Evolutionary conservation across 2,113 vertebrate genomes (phyloP), one percentile per base, ranked within the genome.

Genomic region (Motacilla alba): DNA sequence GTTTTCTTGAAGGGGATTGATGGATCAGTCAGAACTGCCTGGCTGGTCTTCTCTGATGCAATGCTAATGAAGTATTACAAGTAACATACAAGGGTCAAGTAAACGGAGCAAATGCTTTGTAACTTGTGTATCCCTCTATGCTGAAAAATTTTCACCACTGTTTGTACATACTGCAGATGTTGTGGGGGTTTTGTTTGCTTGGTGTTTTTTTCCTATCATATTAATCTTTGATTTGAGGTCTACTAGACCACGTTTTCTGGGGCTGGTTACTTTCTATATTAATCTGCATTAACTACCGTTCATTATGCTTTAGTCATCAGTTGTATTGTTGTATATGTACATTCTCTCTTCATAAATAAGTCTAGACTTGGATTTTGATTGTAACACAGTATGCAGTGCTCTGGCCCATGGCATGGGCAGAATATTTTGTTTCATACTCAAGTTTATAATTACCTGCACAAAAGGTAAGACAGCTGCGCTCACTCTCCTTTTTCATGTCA

Each of bases 51-150:
- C 49, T 60, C 44, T 89, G 49, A 87, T 15, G 11, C 46, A 93
- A 72, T 30, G 26, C 37, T 81, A 89, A 60, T 39, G 7, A 95
- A 91, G 74, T 12, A 81, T 83, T 83, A 69, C 5, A 77, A 83
- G 46, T 43, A 68, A 59, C 26, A 46, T 15, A 94, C 9, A 56
- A 43, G 31, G 56, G 56, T 39, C n/a, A 80, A 67, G 23, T 31
- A 73, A 73, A 82, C 5, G 5, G 17, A 81, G 41, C 7, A 69
- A 69, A 64, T 1, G 7, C 44, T 82, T 89, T 73, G 0, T 23
- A 81, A 84, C 18, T 16, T 76, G 33, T 43, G 26, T 28, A 83
- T 63, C 35, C 33, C 21, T 5, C 3, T 24, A 14, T 7, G 27
- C 1, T 80, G 68, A 55, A 90, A 74, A 83, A 60, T 60, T 60